Evolutionary conservation across 35 echinoderm and acorn worm species (phyloP).

Genomic region (Heliocidaris erythrogramma): DNA sequence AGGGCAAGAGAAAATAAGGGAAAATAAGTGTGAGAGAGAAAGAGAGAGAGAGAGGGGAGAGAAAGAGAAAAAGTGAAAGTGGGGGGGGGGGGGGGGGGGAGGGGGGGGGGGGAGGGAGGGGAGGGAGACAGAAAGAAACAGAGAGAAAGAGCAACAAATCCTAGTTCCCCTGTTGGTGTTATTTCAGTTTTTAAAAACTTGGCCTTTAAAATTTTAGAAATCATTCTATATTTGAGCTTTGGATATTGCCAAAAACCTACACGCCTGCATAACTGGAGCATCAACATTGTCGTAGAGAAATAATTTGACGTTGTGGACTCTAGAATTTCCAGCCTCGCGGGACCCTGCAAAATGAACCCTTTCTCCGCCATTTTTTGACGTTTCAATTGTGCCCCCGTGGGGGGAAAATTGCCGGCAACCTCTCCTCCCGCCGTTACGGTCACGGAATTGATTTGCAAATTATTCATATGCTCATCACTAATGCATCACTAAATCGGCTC

Average conservation of each 20-base stretch:
- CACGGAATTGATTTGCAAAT: slow-evolving; percentile 39
- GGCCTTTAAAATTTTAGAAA: background rate
- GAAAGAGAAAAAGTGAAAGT: background rate
- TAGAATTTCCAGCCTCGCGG: background rate
- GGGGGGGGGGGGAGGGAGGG: background rate
- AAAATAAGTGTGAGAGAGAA: background rate
- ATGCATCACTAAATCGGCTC: slow-evolving; percentile 22
- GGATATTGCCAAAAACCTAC: background rate
- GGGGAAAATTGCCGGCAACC: background rate
- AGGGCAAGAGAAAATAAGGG: background rate
- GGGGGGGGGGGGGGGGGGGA: background rate
- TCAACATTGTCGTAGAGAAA: background rate
- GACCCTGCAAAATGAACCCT: background rate
- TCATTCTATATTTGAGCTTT: background rate
- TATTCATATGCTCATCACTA: slow-evolving; percentile 32
- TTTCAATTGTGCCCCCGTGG: slow-evolving; percentile 15
- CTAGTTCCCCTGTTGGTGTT: too few relatives aligned
- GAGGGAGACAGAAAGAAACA: background rate
- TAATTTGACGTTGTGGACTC: background rate
- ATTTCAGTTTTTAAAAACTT: too few relatives aligned
- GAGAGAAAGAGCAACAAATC: background rate
- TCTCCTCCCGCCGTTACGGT: background rate
- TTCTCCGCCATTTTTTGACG: slow-evolving; percentile 18
- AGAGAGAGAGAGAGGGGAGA: background rate
- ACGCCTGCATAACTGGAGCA: background rate